A percentile compares a stretch with the other conserved stretches of the same genome.
These are phyloP conservation scores for Suricata suricatta DNA, from an alignment of 2,113 vertebrate species.

Conservation along the genomic window DNA sequence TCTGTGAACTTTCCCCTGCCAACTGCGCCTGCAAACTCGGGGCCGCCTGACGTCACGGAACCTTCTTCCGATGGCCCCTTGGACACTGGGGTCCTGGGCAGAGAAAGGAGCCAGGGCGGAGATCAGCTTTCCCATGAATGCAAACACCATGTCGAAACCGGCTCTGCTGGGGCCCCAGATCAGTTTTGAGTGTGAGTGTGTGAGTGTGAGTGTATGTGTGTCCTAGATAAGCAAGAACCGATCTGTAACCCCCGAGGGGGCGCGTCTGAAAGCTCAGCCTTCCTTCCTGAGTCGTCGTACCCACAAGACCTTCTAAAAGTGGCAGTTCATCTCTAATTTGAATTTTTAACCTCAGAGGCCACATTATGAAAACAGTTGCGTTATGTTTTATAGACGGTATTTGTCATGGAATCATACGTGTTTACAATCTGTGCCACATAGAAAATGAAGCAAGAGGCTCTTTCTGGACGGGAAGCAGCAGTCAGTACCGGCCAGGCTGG, in stretches of 20 bases:
- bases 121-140: fast-evolving
- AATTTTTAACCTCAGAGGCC: slow-evolving; percentile 65
- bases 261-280: not conserved
- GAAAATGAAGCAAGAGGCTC: slow-evolving; percentile 23
- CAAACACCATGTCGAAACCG: not conserved
- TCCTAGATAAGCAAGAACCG: not conserved
- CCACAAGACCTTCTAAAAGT: not conserved
- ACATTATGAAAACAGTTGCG: slow-evolving; percentile 56
- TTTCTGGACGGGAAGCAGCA: fast-evolving
- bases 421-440: not conserved
- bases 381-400: not conserved
- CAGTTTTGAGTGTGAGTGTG: fast-evolving
- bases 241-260: fast-evolving
- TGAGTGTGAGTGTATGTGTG: fast-evolving
- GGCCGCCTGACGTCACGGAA: not conserved
- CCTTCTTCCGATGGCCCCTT: fast-evolving
- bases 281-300: not conserved
- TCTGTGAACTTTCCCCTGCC: no score
- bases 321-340: slow-evolving; percentile 61
- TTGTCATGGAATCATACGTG: slow-evolving; percentile 42
- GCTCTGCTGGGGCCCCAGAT: not conserved
- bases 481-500: not conserved
- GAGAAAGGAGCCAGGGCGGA: not conserved
- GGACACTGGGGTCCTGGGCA: not conserved
- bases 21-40: not conserved